Evolutionary conservation across 2,113 vertebrate genomes (phyloP).

Genomic region (Illadopsis cleaveri): DNA sequence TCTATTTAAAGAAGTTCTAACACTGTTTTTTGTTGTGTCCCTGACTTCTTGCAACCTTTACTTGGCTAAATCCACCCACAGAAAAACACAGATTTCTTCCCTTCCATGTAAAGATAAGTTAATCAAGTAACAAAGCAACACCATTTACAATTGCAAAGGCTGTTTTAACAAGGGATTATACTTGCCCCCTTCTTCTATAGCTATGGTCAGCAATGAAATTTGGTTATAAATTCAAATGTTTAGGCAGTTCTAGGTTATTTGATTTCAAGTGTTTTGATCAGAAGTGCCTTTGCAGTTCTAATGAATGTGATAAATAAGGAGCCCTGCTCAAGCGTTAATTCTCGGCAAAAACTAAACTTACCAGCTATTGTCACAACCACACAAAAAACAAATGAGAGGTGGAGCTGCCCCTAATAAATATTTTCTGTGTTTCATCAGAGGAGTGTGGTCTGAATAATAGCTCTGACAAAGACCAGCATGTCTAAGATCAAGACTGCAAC

Average conservation of each 20-base stretch:
- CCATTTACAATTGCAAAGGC: background rate
- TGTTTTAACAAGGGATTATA: background rate
- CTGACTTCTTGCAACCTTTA: background rate
- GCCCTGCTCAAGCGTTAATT: background rate
- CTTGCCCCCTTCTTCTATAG: background rate
- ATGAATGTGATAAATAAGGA: background rate
- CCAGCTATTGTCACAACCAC: background rate
- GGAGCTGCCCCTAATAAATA: slow-evolving; percentile 1
- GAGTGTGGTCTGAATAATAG: background rate
- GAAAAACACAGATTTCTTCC: background rate
- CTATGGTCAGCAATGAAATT: background rate
- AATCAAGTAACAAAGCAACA: background rate
- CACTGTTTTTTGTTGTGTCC: no score
- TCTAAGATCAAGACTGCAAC: slow-evolving; percentile 1
- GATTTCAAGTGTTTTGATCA: background rate
- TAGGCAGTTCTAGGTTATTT: background rate
- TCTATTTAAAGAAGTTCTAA: background rate
- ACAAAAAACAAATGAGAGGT: background rate
- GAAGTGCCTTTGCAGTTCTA: background rate
- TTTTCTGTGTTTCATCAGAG: slow-evolving; percentile 3
- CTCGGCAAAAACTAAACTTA: background rate
- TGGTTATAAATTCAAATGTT: background rate
- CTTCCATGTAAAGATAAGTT: background rate
- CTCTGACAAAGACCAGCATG: slow-evolving; percentile 14
- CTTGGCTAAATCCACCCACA: background rate